A percentile compares a stretch with the other conserved stretches of the same genome.
Evolutionary conservation across 2,888 invertebrate species (phyloP).

Genomic region (Acrocyrtus sp.): DNA sequence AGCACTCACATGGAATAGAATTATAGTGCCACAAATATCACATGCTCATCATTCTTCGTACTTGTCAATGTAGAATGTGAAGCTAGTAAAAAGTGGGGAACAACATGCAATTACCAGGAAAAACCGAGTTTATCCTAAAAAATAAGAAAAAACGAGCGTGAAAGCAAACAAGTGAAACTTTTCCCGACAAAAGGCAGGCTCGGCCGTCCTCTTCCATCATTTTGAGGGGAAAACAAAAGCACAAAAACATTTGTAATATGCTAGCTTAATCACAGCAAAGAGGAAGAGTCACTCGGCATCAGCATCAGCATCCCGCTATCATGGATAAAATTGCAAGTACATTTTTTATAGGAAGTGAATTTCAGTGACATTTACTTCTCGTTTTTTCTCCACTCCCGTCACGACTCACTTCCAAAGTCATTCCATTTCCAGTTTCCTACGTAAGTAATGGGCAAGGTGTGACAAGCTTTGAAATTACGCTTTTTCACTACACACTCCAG

Average conservation of each 20-base stretch:
- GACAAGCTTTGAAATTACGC: conserved; percentile 32
- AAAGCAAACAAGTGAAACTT: neutral
- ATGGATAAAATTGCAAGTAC: too few relatives aligned
- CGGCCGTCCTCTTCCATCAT: neutral
- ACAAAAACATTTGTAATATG: neutral
- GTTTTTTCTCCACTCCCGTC: neutral
- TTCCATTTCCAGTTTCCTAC: conserved; percentile 11
- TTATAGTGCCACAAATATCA: neutral
- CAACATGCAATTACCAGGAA: neutral
- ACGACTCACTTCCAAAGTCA: conserved; percentile 16
- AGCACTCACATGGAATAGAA: neutral
- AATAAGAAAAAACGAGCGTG: neutral
- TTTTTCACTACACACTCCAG: too few relatives aligned
- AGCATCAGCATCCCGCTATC: too few relatives aligned
- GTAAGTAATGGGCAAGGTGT: conserved; percentile 33
- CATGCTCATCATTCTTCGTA: conserved; percentile 38
- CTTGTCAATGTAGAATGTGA: conserved; percentile 19
- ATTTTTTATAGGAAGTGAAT: too few relatives aligned
- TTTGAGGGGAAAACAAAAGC: neutral
- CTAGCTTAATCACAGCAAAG: conserved; percentile 9
- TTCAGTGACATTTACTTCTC: conserved; percentile 1
- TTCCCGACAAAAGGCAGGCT: too few relatives aligned
- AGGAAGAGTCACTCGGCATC: conserved; percentile 3
- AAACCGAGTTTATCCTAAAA: too few relatives aligned
- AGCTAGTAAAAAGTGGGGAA: neutral